Conservation (phyloP, 1,140 invertebrate genomes). For the Neodiprion lecontei region DNA sequence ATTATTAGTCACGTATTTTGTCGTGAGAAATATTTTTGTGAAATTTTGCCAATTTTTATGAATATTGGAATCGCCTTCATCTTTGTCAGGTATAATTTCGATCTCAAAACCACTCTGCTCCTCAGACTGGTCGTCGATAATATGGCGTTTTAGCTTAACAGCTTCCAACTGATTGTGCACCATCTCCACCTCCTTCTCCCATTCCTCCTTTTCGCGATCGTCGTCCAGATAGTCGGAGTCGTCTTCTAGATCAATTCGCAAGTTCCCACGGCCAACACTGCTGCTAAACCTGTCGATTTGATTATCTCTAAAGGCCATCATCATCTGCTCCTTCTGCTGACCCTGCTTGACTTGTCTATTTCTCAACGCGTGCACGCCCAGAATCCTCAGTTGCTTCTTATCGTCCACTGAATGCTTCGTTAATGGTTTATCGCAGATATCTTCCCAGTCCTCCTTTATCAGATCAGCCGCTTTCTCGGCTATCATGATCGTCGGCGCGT, state of each 20-base stretch:
- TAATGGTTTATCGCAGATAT: slow-evolving; percentile 22
- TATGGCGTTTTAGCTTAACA: slow-evolving; percentile 6
- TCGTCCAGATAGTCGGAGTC: background rate
- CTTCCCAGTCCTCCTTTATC: slow-evolving; percentile 66
- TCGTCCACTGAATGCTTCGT: slow-evolving; percentile 15
- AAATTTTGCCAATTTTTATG: background rate
- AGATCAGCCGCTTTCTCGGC: slow-evolving; percentile 72
- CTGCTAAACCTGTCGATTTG: background rate
- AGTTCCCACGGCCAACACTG: background rate
- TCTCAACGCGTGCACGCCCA: slow-evolving; percentile 1
- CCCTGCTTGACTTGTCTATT: background rate
- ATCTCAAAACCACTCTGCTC: slow-evolving; percentile 2
- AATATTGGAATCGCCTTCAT: background rate
- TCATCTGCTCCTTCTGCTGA: background rate
- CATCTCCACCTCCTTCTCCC: slow-evolving; percentile 18
- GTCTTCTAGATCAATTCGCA: background rate
- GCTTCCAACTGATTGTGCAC: slow-evolving; percentile 1
- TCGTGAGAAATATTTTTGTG: background rate
- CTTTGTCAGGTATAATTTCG: slow-evolving; percentile 19
- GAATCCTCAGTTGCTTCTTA: background rate
- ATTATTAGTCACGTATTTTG: background rate
- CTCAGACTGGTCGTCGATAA: background rate
- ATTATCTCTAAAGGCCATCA: slow-evolving; percentile 10
- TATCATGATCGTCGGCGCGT: slow-evolving; percentile 74
- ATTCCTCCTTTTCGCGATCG: slow-evolving; percentile 2